Evolutionary conservation across 2,888 invertebrate species (phyloP), one percentile per base, ranked within the genome.

Genomic region (Dicranocentrus wangi): DNA sequence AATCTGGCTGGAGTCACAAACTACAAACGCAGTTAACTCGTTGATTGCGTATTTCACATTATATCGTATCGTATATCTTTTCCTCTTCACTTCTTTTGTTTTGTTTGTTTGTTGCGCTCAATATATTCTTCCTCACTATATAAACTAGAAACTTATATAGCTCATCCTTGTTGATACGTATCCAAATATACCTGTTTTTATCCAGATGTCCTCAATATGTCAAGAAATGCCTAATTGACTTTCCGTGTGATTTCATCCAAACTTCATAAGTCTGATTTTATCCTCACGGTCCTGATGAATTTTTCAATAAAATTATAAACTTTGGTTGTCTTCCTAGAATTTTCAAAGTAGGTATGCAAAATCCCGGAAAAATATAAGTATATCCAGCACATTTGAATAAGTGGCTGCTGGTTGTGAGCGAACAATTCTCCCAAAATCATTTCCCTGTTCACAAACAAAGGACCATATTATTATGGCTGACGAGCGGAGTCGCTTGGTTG

Each of bases 291-390:
- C 10, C 21, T 63, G 42, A 65, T 65, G 39, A 65, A 19, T 27
- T 51, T 68, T 27, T 51, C 68, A 51, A 68, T 51, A 68, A 55
- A 25, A 25, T 55, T 25, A 25, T 55, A 55, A 21, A 55, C 51
- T 51, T 2, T 39, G 2, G 19, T 2, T 51, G n/a, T 8, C 25
- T 55, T 2, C 17, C 23, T 19, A 25, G 47, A 47, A 47, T n/a
- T 47, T n/a, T 8, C 13, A 47, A 47, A 3, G 47, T 3, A 32
- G 3, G 10, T 32, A 3, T 32, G 32, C 32, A 32, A 32, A n/a
- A n/a, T n/a, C n/a, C n/a, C n/a, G n/a, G n/a, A n/a, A n/a, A n/a
- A n/a, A n/a, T n/a, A n/a, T n/a, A n/a, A n/a, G n/a, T n/a, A n/a
- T n/a, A n/a, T n/a, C n/a, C n/a, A n/a, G n/a, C n/a, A n/a, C n/a